phyloP scores from a whole-genome alignment of 2,113 vertebrate genomes.

The Plecturocebus donacophilus region DNA sequence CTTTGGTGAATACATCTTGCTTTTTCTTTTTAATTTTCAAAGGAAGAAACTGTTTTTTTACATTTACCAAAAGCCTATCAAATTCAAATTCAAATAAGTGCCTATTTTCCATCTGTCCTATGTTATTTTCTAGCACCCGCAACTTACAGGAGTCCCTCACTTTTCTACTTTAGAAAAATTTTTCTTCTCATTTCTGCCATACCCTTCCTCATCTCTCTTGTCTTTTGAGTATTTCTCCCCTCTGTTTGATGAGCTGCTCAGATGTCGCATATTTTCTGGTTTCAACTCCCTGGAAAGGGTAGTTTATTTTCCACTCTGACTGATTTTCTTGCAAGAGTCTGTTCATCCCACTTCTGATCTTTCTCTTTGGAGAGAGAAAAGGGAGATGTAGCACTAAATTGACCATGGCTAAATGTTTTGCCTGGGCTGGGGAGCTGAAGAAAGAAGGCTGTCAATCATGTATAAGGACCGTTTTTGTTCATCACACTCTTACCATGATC shows the following conservation, averaged over 20 bases:
- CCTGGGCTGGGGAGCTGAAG: neutral
- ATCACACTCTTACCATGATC: accelerated
- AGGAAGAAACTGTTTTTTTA: neutral
- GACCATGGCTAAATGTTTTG: neutral
- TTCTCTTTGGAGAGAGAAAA: neutral
- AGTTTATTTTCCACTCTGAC: neutral
- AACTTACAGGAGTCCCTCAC: neutral
- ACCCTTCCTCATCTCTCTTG: neutral
- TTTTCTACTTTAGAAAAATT: neutral
- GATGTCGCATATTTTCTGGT: too few species aligned
- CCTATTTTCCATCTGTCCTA: neutral
- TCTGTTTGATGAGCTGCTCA: accelerated
- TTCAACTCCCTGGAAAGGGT: neutral
- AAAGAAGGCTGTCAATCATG: neutral
- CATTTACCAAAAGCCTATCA: neutral
- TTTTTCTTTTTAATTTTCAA: neutral
- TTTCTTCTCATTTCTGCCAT: neutral
- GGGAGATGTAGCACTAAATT: neutral
- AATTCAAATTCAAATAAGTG: neutral
- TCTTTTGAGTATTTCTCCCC: neutral
- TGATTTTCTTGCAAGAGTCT: neutral
- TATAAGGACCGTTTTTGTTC: neutral
- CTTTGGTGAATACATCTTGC: neutral
- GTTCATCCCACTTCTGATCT: neutral
- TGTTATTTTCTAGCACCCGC: neutral